phyloP scores from a whole-genome alignment of 1,140 invertebrate species.

The Sitobion miscanthi region DNA sequence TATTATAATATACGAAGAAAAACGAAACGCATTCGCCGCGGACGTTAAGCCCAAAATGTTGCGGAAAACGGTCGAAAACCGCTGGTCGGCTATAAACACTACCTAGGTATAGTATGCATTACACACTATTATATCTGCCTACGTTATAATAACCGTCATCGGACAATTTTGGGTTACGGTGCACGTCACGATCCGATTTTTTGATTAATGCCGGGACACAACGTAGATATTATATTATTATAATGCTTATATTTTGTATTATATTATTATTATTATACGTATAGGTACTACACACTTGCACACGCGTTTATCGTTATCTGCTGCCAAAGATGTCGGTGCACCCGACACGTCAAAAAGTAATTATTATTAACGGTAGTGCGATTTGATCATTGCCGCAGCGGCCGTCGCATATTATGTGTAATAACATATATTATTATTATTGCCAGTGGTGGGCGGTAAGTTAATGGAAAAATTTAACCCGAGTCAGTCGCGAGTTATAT shows the following conservation, averaged over 20 bases:
- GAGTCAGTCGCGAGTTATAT: neutral
- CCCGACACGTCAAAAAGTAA: neutral
- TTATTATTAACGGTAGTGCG: constrained; percentile 27
- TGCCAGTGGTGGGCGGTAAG: neutral
- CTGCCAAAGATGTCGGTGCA: constrained; percentile 1
- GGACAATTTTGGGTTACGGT: constrained; percentile 18
- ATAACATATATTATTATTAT: neutral
- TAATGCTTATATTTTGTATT: neutral
- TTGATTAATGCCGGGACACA: neutral
- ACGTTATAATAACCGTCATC: neutral
- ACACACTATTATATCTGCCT: neutral
- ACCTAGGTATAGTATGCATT: neutral
- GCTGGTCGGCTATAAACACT: neutral
- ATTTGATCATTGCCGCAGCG: neutral
- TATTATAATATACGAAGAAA: neutral
- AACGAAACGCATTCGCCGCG: neutral
- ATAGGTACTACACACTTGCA: neutral
- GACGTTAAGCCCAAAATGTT: neutral
- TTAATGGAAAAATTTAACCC: constrained; percentile 15
- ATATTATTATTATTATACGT: neutral
- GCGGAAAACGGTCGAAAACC: neutral
- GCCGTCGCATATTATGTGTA: neutral
- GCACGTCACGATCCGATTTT: constrained; percentile 26
- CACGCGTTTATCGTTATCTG: neutral
- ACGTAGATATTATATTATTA: neutral